Evolutionary conservation across 2,888 invertebrate genomes (phyloP), one percentile per base, ranked within the genome.

Genomic region (Priocnemis perturbator): DNA sequence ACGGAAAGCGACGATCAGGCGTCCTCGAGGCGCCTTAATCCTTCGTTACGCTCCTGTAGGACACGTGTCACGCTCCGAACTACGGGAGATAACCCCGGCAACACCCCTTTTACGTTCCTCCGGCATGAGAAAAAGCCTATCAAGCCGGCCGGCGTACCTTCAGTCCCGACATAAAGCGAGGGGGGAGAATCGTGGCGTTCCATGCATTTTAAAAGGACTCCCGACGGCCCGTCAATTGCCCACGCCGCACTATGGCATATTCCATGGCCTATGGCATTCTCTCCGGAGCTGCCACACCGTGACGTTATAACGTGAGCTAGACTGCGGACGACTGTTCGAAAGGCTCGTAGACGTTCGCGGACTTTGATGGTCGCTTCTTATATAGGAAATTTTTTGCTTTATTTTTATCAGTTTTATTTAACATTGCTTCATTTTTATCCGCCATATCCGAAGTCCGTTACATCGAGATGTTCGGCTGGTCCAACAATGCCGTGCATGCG

Each of bases 141-240:
- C 69, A 19, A 62, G 45, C 55, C 14, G 55, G 52, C 30, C 11
- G 44, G 48, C 14, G 45, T 20, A 59, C 48, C 65, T 59, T 60
- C 55, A 62, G 44, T 60, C 45, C 23, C 9, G 48, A 15, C 62
- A 64, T 70, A 72, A 74, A 78, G 73, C 63, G 71, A 67, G 64
- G 68, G 74, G 55, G 58, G 45, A 20, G 66, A 23, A 17, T 59
- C 66, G 56, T 65, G 77, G 65, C 77, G 75, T 76, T 78, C 79
- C 73, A 84, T 82, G 81, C 84, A 82, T 83, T 83, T 82, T 82
- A 82, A 82, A 82, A 74, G 67, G 76, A 65, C 69, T 69, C 76
- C 73, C 66, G 69, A 73, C 75, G 50, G 62, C 68, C 69, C 71
- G 74, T 74, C 76, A 81, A 80, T 81, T 78, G 37, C 37, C 37